phyloP scores from a whole-genome alignment of 1,140 invertebrate species.

The Lordiphosa clarofinis region DNA sequence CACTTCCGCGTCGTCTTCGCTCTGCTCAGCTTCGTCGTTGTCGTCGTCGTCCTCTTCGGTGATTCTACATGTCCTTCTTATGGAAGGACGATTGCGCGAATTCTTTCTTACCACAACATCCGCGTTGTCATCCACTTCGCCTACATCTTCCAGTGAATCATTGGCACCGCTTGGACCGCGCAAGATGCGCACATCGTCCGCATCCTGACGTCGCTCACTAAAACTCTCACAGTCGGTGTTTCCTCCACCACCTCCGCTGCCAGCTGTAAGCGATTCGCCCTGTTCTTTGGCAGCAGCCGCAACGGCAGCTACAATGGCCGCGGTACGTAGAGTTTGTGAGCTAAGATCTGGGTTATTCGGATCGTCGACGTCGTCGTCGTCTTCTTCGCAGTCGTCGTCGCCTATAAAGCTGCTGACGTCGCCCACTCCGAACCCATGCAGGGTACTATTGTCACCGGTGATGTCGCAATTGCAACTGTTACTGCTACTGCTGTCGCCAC shows the following conservation, averaged over 20 bases:
- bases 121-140: constrained; percentile 63
- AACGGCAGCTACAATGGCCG: constrained; percentile 62
- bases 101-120: constrained; percentile 66
- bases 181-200: constrained; percentile 45
- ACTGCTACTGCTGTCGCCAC: constrained; percentile 71
- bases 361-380: constrained; percentile 44
- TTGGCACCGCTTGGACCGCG: constrained; percentile 44
- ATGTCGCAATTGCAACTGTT: constrained; percentile 76
- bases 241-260: constrained; percentile 16
- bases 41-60: constrained; percentile 62
- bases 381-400: constrained; percentile 52
- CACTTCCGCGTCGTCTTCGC: constrained; percentile 28
- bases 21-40: constrained; percentile 11
- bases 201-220: constrained; percentile 59
- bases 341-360: constrained; percentile 47
- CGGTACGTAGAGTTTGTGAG: constrained; percentile 62
- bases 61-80: constrained; percentile 66
- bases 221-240: constrained; percentile 62
- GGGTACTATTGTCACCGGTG: constrained; percentile 70
- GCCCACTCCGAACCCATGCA: constrained; percentile 69
- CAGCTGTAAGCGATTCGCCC: constrained; percentile 7
- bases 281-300: constrained; percentile 59
- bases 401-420: constrained; percentile 68
- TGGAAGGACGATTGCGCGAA: constrained; percentile 59
- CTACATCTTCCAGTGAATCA: constrained; percentile 65